phyloP scores from a whole-genome alignment of 2,888 invertebrate species.

The Dinocampus coccinellae region DNA sequence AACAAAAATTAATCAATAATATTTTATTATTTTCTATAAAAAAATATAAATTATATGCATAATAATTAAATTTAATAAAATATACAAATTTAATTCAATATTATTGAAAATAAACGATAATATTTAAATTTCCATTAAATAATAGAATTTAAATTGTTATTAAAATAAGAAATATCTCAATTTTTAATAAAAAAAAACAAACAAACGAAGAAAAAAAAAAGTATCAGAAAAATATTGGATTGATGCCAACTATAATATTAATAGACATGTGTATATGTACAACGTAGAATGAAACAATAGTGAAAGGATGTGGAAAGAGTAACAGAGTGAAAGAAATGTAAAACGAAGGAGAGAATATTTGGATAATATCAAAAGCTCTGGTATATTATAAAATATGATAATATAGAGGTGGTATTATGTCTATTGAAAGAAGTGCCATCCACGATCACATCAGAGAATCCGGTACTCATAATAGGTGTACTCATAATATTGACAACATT shows the following conservation, averaged over 20 bases:
- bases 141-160: too few relatives aligned
- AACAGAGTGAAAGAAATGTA: not conserved
- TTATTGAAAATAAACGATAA: too few relatives aligned
- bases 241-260: not conserved
- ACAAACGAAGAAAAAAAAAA: too few relatives aligned
- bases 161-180: too few relatives aligned
- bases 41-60: too few relatives aligned
- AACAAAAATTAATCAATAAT: too few relatives aligned
- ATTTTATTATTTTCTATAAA: too few relatives aligned
- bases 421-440: slow-evolving; percentile 43
- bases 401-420: slow-evolving; percentile 40
- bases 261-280: not conserved
- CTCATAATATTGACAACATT: slow-evolving; percentile 44
- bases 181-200: too few relatives aligned
- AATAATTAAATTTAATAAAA: too few relatives aligned
- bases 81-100: too few relatives aligned
- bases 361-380: not conserved
- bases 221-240: not conserved
- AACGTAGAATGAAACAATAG: not conserved
- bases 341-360: not conserved
- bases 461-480: too few relatives aligned
- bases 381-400: not conserved
- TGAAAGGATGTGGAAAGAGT: not conserved
- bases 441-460: slow-evolving; percentile 39
- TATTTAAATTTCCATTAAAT: too few relatives aligned